These are phyloP conservation scores for Chrysomallon squamiferum DNA, from an alignment of 1,140 invertebrate species.

Conservation along the genomic window DNA sequence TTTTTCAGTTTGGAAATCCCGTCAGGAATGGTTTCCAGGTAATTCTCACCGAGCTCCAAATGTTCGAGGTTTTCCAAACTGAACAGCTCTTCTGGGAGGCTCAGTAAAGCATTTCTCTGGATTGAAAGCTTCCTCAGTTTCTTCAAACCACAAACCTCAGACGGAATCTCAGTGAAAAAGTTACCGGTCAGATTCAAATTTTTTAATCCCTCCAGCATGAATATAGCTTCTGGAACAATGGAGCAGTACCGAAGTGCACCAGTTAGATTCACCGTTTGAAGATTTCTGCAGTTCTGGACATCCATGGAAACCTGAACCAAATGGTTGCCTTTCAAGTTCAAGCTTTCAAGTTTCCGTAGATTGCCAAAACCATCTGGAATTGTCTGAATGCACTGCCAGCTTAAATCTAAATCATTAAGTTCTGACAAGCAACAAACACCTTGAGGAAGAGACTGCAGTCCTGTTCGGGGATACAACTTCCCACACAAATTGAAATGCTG, in stretches of 20 bases:
- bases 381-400: conserved; percentile 53
- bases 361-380: conserved; percentile 49
- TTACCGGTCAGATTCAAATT: conserved; percentile 55
- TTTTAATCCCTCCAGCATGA: conserved; percentile 43
- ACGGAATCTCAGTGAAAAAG: conserved; percentile 53
- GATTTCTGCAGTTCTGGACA: conserved; percentile 40
- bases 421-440: conserved; percentile 43
- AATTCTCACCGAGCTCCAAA: conserved; percentile 55
- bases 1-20: conserved; percentile 44
- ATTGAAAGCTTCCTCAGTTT: conserved; percentile 48
- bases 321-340: conserved; percentile 51
- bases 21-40: conserved; percentile 46
- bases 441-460: conserved; percentile 37
- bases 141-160: conserved; percentile 42
- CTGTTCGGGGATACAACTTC: conserved; percentile 52
- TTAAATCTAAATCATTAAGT: conserved; percentile 44
- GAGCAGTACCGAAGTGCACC: conserved; percentile 51
- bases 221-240: conserved; percentile 46
- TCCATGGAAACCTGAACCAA: conserved; percentile 42
- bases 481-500: conserved; percentile 48
- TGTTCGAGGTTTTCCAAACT: conserved; percentile 46
- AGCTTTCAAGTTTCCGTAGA: conserved; percentile 37
- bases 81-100: conserved; percentile 52
- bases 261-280: conserved; percentile 46
- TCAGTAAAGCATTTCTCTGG: conserved; percentile 51